phyloP scores from a whole-genome alignment of 2,888 invertebrate species.

The Hybos culiciformis region DNA sequence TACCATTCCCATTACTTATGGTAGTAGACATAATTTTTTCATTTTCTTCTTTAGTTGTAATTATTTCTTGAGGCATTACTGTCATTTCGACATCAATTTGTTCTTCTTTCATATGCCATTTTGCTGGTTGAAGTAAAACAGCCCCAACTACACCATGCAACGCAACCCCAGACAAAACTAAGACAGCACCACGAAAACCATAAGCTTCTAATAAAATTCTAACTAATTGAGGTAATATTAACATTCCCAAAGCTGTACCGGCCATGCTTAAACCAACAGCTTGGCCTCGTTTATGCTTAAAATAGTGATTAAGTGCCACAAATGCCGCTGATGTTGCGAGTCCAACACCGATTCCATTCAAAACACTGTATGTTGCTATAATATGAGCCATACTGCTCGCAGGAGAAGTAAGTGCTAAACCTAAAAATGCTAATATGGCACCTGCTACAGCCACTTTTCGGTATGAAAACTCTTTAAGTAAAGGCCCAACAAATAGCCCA shows the following conservation, averaged over 20 bases:
- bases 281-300: slow-evolving; percentile 61
- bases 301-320: slow-evolving; percentile 65
- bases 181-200: slow-evolving; percentile 53
- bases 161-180: slow-evolving; percentile 51
- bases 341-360: slow-evolving; percentile 65
- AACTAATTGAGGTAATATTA: slow-evolving; percentile 66
- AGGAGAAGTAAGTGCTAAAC: slow-evolving; percentile 51
- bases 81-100: slow-evolving; percentile 30
- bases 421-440: slow-evolving; percentile 49
- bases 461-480: slow-evolving; percentile 60
- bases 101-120: slow-evolving; percentile 49
- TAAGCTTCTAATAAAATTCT: slow-evolving; percentile 47
- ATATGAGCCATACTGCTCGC: slow-evolving; percentile 59
- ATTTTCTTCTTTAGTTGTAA: slow-evolving; percentile 48
- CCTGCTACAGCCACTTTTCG: slow-evolving; percentile 56
- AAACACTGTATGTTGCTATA: slow-evolving; percentile 56
- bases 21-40: not conserved
- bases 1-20: not conserved
- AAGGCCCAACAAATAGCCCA: slow-evolving; percentile 61
- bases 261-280: slow-evolving; percentile 69
- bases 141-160: slow-evolving; percentile 55
- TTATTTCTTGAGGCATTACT: slow-evolving; percentile 41
- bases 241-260: slow-evolving; percentile 64
- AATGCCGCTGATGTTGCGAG: slow-evolving; percentile 63
- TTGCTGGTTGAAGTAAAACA: slow-evolving; percentile 52